Conservation (phyloP, 2,797 vertebrate genomes). For the Brachyalestes nurse region DNA sequence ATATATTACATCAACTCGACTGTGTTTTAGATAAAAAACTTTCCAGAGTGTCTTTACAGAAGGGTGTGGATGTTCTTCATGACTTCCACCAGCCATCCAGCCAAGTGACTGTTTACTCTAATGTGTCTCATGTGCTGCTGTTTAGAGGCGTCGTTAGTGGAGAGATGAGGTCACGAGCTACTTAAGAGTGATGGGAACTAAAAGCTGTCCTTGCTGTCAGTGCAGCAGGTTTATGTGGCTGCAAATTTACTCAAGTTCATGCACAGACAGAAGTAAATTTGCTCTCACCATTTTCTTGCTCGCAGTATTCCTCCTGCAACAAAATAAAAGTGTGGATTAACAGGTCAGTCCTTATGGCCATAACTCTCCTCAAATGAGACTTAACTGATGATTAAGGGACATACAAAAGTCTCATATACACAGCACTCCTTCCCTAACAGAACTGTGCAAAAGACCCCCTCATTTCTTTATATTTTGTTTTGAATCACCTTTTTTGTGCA, state of each 20-base stretch:
- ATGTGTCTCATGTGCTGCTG: constrained; percentile 66
- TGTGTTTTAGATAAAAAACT: not conserved
- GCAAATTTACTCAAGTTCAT: not conserved
- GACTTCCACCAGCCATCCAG: constrained; percentile 52
- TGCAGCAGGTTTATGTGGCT: not conserved
- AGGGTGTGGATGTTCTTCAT: constrained; percentile 48
- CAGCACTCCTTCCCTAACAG: not conserved
- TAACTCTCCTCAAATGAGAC: not conserved
- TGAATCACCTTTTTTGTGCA: too few species aligned
- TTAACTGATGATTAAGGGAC: not conserved
- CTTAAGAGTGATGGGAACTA: not conserved
- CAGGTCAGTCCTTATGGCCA: constrained; percentile 6
- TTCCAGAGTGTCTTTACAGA: not conserved
- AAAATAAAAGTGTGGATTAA: constrained; percentile 39
- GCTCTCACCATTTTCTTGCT: constrained; percentile 74
- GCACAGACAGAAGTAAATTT: constrained; percentile 6
- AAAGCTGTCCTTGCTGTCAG: constrained; percentile 1
- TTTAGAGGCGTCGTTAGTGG: constrained; percentile 50
- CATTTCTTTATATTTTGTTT: too few species aligned
- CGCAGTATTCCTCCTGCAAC: constrained; percentile 72
- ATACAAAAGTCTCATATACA: not conserved
- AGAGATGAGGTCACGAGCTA: not conserved
- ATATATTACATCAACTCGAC: not conserved
- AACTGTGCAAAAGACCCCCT: too few species aligned
- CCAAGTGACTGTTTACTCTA: constrained; percentile 43